Conservation (phyloP, 2,797 vertebrate genomes). For the Cyclopterus lumpus region DNA sequence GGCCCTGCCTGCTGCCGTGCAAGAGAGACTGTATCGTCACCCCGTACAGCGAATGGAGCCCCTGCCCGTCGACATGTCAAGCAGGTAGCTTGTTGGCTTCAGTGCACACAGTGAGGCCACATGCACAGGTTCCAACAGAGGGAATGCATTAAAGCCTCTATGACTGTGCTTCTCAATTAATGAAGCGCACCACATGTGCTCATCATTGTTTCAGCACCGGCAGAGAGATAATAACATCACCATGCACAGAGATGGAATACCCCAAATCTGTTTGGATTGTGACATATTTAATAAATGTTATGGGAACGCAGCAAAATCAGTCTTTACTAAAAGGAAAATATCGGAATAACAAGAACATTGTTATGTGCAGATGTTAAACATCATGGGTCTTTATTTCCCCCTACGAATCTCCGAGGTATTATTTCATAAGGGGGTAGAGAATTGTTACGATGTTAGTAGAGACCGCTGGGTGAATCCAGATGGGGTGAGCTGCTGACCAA, state of each 20-base stretch:
- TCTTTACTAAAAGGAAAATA: background rate
- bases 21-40: constrained; percentile 93
- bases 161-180: background rate
- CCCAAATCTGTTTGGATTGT: background rate
- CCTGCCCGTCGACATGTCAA: constrained; percentile 88
- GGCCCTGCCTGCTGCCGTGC: constrained; percentile 94
- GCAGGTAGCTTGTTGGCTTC: constrained; percentile 83
- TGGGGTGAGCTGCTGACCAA: background rate
- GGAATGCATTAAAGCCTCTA: background rate
- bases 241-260: background rate
- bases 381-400: background rate
- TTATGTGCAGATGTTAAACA: background rate
- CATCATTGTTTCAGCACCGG: constrained; percentile 18
- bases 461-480: background rate
- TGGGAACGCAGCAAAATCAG: background rate
- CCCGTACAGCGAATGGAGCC: constrained; percentile 94
- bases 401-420: background rate
- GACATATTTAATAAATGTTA: constrained; percentile 3
- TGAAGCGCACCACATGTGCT: background rate
- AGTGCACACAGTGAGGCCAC: background rate
- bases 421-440: background rate
- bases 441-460: background rate
- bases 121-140: background rate
- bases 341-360: background rate
- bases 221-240: constrained; percentile 8